These are phyloP conservation scores for Aegithalos caudatus DNA, from an alignment of 2,113 vertebrate genomes.

Conservation along the genomic window DNA sequence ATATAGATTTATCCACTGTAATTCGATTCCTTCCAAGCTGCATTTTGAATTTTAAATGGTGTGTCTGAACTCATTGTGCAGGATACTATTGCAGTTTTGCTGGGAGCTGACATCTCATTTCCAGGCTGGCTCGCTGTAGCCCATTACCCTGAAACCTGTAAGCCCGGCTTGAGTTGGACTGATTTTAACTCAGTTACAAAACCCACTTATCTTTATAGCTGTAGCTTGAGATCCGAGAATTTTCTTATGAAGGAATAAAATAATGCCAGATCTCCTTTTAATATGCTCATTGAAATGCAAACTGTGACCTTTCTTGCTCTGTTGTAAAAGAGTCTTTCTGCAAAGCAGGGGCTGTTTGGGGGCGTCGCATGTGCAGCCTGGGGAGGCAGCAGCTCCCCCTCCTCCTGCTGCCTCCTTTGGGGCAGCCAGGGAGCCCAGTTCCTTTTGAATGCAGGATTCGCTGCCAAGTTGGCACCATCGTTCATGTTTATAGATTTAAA, in stretches of 20 bases:
- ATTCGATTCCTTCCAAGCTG: background rate
- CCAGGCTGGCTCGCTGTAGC: background rate
- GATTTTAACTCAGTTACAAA: slow-evolving; percentile 12
- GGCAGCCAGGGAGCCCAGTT: slow-evolving; percentile 41
- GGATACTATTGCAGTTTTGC: background rate
- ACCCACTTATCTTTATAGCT: background rate
- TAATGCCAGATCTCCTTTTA: slow-evolving; percentile 18
- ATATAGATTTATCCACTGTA: background rate
- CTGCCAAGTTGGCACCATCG: slow-evolving; percentile 64
- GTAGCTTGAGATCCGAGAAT: background rate
- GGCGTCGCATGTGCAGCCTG: background rate
- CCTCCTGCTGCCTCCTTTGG: slow-evolving; percentile 28
- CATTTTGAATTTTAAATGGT: slow-evolving; percentile 29
- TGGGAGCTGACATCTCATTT: slow-evolving; percentile 2
- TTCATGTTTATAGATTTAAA: slow-evolving; percentile 66
- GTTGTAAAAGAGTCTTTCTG: slow-evolving; percentile 6
- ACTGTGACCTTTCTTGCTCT: background rate
- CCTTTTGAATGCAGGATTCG: background rate
- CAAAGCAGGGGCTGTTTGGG: slow-evolving; percentile 7
- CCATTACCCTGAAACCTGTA: background rate
- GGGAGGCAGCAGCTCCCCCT: slow-evolving; percentile 29
- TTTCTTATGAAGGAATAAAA: slow-evolving; percentile 6
- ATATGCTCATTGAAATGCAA: slow-evolving; percentile 49
- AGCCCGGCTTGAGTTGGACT: background rate
- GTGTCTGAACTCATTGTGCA: background rate